A percentile compares a stretch with the other conserved stretches of the same genome.
Evolutionary conservation across 2,888 invertebrate species (phyloP).

Genomic region (Lamellibrachia columna): DNA sequence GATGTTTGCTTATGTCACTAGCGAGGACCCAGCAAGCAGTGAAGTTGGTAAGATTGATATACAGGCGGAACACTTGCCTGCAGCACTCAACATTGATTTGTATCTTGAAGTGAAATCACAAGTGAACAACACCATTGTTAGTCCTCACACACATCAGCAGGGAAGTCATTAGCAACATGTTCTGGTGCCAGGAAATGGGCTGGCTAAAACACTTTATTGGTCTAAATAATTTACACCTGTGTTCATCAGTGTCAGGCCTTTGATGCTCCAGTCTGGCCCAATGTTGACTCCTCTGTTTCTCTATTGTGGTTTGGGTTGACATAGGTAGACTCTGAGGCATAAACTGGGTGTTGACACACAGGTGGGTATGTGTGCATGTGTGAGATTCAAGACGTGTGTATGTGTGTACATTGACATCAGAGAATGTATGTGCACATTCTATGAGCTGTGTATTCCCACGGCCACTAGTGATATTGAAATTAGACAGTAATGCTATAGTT

Average conservation of each 20-base stretch:
- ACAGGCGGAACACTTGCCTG: background rate
- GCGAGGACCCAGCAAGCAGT: background rate
- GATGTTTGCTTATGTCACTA: background rate
- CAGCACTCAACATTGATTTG: slow-evolving; percentile 3
- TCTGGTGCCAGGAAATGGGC: background rate
- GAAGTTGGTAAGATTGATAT: background rate
- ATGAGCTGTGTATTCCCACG: background rate
- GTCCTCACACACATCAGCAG: background rate
- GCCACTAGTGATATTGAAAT: background rate
- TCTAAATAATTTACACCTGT: background rate
- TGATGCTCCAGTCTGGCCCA: background rate
- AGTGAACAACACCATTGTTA: background rate
- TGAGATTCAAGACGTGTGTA: background rate
- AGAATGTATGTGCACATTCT: background rate
- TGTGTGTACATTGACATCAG: background rate
- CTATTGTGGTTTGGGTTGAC: background rate
- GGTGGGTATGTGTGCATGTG: background rate
- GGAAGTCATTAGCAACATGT: background rate
- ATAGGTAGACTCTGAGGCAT: background rate
- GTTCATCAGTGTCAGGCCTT: background rate
- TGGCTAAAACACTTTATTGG: background rate
- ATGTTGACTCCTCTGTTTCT: background rate
- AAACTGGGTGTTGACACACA: background rate
- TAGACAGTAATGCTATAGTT: background rate
- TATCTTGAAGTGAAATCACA: background rate